These are phyloP conservation scores for Piscicola geometra DNA, from an alignment of 2,888 invertebrate species.

Conservation along the genomic window DNA sequence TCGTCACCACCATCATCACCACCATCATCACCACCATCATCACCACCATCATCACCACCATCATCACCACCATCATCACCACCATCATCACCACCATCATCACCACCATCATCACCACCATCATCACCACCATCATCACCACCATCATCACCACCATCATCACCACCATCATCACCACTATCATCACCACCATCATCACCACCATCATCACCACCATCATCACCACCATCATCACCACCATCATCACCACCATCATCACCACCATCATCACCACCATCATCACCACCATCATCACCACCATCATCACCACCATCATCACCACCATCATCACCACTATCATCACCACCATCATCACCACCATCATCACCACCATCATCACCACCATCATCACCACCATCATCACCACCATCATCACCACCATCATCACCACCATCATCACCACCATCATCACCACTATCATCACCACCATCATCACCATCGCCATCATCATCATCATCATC, in stretches of 20 bases:
- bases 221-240: conserved; percentile 29
- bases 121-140: conserved; percentile 31
- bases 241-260: conserved; percentile 39
- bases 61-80: conserved; percentile 16
- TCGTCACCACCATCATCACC: conserved; percentile 29
- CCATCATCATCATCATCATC: conserved; percentile 24
- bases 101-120: conserved; percentile 27
- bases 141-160: conserved; percentile 25
- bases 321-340: conserved; percentile 30
- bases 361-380: conserved; percentile 19
- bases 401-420: conserved; percentile 3
- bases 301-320: conserved; percentile 24
- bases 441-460: conserved; percentile 3
- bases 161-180: conserved; percentile 21
- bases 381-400: not conserved
- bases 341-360: conserved; percentile 28
- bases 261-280: conserved; percentile 19
- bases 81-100: conserved; percentile 19
- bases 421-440: conserved; percentile 13
- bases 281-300: conserved; percentile 23
- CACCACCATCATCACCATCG: conserved; percentile 21
- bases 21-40: conserved; percentile 29
- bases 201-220: conserved; percentile 5
- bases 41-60: conserved; percentile 17
- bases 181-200: conserved; percentile 17